Conservation (phyloP, 1,140 invertebrate genomes). For the Ruditapes philippinarum region DNA sequence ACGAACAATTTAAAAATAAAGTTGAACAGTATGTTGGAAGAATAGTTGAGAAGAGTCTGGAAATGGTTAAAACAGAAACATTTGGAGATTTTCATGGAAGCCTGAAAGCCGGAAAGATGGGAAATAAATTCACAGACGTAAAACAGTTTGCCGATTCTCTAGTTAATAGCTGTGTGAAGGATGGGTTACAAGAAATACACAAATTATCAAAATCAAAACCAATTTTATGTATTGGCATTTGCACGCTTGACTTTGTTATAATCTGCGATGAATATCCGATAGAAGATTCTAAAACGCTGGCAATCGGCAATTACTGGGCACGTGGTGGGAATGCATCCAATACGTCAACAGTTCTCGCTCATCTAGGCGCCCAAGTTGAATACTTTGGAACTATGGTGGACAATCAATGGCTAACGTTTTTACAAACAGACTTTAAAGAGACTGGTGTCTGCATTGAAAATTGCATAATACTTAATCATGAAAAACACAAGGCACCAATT, state of each 20-base stretch:
- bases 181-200: background rate
- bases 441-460: background rate
- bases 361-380: slow-evolving; percentile 88
- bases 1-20: background rate
- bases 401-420: background rate
- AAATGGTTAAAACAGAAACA: background rate
- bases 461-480: background rate
- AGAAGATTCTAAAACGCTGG: slow-evolving; percentile 87
- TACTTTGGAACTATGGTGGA: slow-evolving; percentile 83
- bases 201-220: background rate
- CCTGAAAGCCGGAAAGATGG: background rate
- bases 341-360: slow-evolving; percentile 89
- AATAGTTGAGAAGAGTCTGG: background rate
- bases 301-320: slow-evolving; percentile 88
- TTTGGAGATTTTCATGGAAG: background rate
- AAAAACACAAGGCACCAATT: background rate
- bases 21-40: background rate
- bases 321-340: slow-evolving; percentile 91
- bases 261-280: slow-evolving; percentile 81
- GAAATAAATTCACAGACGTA: background rate
- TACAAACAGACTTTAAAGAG: background rate
- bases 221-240: slow-evolving; percentile 83
- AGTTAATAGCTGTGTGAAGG: background rate
- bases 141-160: background rate
- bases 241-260: slow-evolving; percentile 84